Base-by-base conservation (phyloP, 2,797 vertebrate species). In the Lerista edwardsae region DNA sequence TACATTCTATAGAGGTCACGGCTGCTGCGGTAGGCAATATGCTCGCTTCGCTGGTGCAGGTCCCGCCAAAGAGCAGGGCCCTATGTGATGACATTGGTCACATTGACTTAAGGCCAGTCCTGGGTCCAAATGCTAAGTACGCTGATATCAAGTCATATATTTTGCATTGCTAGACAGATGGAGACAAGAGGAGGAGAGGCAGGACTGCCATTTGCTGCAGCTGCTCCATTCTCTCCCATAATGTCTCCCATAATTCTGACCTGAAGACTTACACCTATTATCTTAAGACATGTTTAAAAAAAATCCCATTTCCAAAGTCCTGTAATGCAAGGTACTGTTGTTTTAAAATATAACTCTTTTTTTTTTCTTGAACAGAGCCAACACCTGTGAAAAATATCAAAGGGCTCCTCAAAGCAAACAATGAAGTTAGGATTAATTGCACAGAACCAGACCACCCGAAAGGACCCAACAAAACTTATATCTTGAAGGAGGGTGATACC, bases 331-430 rank as follows among this genome's bases (percentile, higher is more conserved):
- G 27, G 6, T 55, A 55, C 14, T 55, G 51, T 55, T 17, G 51
- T 55, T 55, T 55, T 55, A 55, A 55, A 55, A 17, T 55, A 17
- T 15, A 29, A 72, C 34, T 25, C 21, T 17, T 51, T 80, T 69
- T 39, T 41, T 39, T 86, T 75, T n/a, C n/a, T 65, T 59, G 55
- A 3, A 64, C 59, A 91, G 88, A 14, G 0, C 86, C 88, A 4
- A 0, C 1, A 1, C 2, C 3, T 27, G 27, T 25, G 8, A 0
- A 1, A 9, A 0, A 15, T 0, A 3, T 29, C 3, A 0, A 0
- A 0, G 0, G 6, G 11, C 6, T 0, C 3, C 1, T 68, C 0
- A 1, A 72, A 12, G 64, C 10, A 75, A 36, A 83, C 71, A 91
- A 91, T 75, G 25, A 1, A 17, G 57, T 90, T 41, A 34, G 21